These are phyloP conservation scores for Aphrocallistes beatrix DNA, from an alignment of 37 sponge, comb jelly and placozoan species.

Conservation along the genomic window DNA sequence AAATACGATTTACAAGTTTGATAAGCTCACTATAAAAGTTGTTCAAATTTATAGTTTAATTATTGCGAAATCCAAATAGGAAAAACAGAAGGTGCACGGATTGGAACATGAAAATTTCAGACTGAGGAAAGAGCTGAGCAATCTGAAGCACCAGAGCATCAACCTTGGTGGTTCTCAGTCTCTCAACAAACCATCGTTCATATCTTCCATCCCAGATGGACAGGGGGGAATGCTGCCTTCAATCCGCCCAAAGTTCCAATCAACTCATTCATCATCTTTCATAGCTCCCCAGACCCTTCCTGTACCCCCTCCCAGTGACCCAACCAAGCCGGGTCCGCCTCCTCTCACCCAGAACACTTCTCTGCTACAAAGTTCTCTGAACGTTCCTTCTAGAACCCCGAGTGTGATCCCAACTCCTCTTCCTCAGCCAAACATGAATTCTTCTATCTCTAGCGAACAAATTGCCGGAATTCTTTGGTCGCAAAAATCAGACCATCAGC, in stretches of 20 bases:
- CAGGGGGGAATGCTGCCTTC: constrained; percentile 3
- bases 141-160: background rate
- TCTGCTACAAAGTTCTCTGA: background rate
- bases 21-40: no score
- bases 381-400: background rate
- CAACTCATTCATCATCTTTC: no score
- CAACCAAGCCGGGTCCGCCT: background rate
- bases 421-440: background rate
- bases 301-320: background rate
- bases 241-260: background rate
- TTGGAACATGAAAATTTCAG: background rate
- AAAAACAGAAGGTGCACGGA: background rate
- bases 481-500: background rate
- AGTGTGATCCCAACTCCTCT: background rate
- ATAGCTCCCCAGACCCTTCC: background rate
- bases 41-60: no score
- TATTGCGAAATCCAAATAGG: no score
- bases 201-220: constrained; percentile 9
- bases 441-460: background rate
- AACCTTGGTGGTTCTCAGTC: constrained; percentile 2
- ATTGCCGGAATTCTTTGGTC: constrained; percentile 7
- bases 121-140: background rate
- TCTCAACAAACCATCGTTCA: background rate
- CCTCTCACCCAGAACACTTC: constrained; percentile 4
- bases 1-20: no score